Base-by-base conservation (phyloP, 2,113 vertebrate species). In the Melanostigma gelatinosum region DNA sequence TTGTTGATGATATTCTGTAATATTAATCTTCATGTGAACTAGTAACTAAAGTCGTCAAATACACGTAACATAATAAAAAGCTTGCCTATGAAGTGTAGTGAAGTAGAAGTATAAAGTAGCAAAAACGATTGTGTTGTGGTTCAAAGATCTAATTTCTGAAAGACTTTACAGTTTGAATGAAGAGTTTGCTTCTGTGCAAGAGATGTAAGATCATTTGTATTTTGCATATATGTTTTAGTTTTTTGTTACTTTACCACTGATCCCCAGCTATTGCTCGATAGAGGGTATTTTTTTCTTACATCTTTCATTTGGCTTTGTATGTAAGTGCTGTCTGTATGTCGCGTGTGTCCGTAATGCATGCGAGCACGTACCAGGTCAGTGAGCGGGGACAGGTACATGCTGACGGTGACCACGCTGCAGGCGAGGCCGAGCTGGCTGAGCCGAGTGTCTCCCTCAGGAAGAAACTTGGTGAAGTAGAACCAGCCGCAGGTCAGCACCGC, bases 321-420 rank as follows among this genome's bases (percentile, higher is more conserved):
- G 24, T 24, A 24, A 24, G 50, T 5, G 6, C 20, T 42, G 44
- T 10, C 27, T 70, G 16, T 12, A 4, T 81, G 16, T 32, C n/a
- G 71, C 38, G 78, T 72, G 22, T 72, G 60, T 58, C 29, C 83
- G 77, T 24, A 24, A 6, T 55, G 50, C 4, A 29, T 54, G 61
- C 54, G 27, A 70, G 55, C 34, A 1, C 1, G 10, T 83, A 98
- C 98, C 96, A 99, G 92, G 90, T 97, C 96, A 0, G 94, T 85
- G 80, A 99, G 94, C 0, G 97, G 98, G 0, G 97, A 98, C 79
- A 98, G 83, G 94, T 99, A 99, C 97, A 99, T 99, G 94, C 93
- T 93, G 94, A 99, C 94, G 44, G 98, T 98, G 90, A 97, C 94
- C 84, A 95, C 1, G 16, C 97, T 97, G 94, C 97, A 99, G 92